Percentiles rank a stretch among this genome's conserved stretches.
Evolutionary conservation across 2,888 invertebrate genomes (phyloP).

Genomic region (Orthosia incerta): DNA sequence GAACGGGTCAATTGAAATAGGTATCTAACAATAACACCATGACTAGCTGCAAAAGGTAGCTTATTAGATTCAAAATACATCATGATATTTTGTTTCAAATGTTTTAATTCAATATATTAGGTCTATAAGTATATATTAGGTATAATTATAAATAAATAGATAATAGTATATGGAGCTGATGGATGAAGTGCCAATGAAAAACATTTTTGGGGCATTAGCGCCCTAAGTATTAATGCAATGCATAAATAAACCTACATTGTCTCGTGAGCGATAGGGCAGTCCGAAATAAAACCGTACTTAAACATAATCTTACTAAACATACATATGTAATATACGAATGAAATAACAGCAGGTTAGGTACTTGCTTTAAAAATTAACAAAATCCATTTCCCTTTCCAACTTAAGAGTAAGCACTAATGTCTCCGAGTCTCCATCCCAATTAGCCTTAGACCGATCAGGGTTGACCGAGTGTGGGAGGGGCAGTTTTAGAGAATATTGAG

Average conservation of each 20-base stretch:
- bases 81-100: background rate
- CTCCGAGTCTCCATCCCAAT: conserved; percentile 93
- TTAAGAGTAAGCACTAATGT: conserved; percentile 93
- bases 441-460: conserved; percentile 95
- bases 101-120: conserved; percentile 26
- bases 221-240: too few relatives aligned
- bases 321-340: background rate
- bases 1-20: conserved; percentile 4
- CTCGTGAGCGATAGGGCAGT: background rate
- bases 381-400: conserved; percentile 95
- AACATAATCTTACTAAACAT: background rate
- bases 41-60: too few relatives aligned
- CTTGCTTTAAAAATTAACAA: conserved; percentile 94
- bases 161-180: too few relatives aligned
- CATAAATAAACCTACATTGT: background rate
- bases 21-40: background rate
- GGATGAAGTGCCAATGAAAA: background rate
- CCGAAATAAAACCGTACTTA: background rate
- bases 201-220: background rate
- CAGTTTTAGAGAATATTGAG: conserved; percentile 93
- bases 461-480: conserved; percentile 96
- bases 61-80: background rate
- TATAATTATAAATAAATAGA: too few relatives aligned
- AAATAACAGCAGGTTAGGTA: background rate
- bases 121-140: too few relatives aligned